Evolutionary conservation across 2,888 invertebrate species (phyloP), one percentile per base, ranked within the genome.

Genomic region (Lamproptera curius): DNA sequence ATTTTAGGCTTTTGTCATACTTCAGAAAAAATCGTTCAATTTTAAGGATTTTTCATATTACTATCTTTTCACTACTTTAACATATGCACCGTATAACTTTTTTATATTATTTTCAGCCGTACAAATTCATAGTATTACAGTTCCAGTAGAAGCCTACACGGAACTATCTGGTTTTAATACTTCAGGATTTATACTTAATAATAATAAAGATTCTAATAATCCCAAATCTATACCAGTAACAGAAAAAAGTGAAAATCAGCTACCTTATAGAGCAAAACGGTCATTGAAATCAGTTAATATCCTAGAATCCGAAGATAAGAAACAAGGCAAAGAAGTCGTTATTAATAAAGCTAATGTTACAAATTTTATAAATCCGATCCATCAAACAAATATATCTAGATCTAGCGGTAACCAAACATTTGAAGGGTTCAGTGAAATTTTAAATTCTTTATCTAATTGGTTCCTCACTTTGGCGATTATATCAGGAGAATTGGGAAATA

Each of bases 401-500:
- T 11, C 26, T 13, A 39, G 9, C 15, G 1, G 31, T 16, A 47
- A 39, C 14, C 10, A 34, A 16, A 48, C 14, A 34, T 16, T 14
- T 1, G 23, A 39, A 1, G 55, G 58, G 11, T 20, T 68, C 0
- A 63, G 63, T 50, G 70, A 71, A 1, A 69, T 80, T 31, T 69
- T 81, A 4, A 45, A 48, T 16, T 46, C 65, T 35, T 44, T 79
- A 1, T 62, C 74, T 0, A 59, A 70, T 51, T 78, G 70, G 70
- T 79, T 82, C 39, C 57, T 57, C 36, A 52, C 51, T 9, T 50
- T 79, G 40, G 66, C 73, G 15, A 51, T 53, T 13, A 49, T 53
- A 3, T 58, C 63, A 11, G 59, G 52, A n/a, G 55, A 56, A 16
- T 43, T 52, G 5, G 47, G 44, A 55, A 26, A 39, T 15, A 15